phyloP scores from a whole-genome alignment of 2,888 invertebrate genomes.

The Pristionchus mayeri region DNA sequence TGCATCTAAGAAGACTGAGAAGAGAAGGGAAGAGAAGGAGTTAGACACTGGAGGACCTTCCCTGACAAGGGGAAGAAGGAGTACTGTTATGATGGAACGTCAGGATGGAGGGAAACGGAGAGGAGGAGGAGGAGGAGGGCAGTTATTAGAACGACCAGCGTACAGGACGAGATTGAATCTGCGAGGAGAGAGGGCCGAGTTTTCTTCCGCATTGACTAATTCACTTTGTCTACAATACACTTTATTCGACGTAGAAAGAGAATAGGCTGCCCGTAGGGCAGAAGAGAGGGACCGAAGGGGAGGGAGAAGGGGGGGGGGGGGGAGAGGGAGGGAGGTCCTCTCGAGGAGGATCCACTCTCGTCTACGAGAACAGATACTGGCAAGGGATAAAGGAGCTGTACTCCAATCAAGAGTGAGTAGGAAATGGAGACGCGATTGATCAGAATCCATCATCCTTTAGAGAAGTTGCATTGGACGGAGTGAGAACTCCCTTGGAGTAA shows the following conservation, averaged over 20 bases:
- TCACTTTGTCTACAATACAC: slow-evolving; percentile 18
- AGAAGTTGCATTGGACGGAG: background rate
- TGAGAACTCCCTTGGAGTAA: slow-evolving; percentile 30
- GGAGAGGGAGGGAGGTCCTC: background rate
- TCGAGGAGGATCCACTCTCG: background rate
- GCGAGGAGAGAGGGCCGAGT: background rate
- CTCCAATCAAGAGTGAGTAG: too few species aligned
- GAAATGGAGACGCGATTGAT: background rate
- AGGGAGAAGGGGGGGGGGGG: background rate
- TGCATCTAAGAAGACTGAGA: too few species aligned
- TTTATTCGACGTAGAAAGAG: slow-evolving; percentile 10
- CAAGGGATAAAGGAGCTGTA: background rate
- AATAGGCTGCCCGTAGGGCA: background rate
- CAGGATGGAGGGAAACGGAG: background rate
- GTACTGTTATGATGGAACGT: slow-evolving; percentile 34
- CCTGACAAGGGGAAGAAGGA: background rate
- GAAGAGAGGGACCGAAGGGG: background rate
- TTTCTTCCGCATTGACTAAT: slow-evolving; percentile 12
- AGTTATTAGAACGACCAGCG: slow-evolving; percentile 11
- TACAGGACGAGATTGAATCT: background rate
- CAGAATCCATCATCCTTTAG: slow-evolving; percentile 39
- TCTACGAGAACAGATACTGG: background rate
- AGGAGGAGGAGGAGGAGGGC: background rate
- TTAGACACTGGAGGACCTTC: background rate
- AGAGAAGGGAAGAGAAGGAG: background rate